A percentile compares a stretch with the other conserved stretches of the same genome.
These are phyloP conservation scores for Drosophila nannoptera DNA, from an alignment of 1,140 invertebrate species.

Conservation along the genomic window DNA sequence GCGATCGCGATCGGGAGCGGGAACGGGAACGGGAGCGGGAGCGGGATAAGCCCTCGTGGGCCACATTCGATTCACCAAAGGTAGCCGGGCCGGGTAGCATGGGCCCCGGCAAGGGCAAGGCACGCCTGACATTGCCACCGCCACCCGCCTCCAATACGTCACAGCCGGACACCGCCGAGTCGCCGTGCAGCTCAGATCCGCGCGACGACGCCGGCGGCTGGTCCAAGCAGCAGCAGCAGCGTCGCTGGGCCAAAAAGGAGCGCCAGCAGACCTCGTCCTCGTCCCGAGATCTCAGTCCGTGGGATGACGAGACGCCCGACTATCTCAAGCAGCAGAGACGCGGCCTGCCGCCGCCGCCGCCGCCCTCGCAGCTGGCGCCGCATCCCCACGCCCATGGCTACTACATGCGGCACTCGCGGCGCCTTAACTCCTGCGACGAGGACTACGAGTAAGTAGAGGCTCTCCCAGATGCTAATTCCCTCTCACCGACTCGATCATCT, in stretches of 20 bases:
- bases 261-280: conserved; percentile 83
- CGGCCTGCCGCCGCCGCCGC: conserved; percentile 32
- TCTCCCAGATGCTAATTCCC: too few relatives aligned
- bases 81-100: conserved; percentile 11
- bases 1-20: conserved; percentile 5
- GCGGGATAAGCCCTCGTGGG: conserved; percentile 72
- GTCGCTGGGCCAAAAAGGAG: conserved; percentile 76
- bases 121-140: conserved; percentile 57
- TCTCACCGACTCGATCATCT: neutral
- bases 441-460: conserved; percentile 80
- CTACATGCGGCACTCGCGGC: conserved; percentile 71
- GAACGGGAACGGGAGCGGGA: conserved; percentile 42
- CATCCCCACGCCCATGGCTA: conserved; percentile 62
- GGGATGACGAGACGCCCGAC: conserved; percentile 83
- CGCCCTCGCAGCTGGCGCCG: conserved; percentile 33
- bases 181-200: conserved; percentile 88
- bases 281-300: conserved; percentile 85
- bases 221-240: conserved; percentile 59
- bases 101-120: conserved; percentile 48
- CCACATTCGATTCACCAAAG: conserved; percentile 78
- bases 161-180: conserved; percentile 80
- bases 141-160: conserved; percentile 74
- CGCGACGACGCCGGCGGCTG: conserved; percentile 81
- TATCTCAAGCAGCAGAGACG: conserved; percentile 62
- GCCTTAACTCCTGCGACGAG: conserved; percentile 79